A percentile compares a stretch with the other conserved stretches of the same genome.
phyloP scores from a whole-genome alignment of 1,140 invertebrate genomes.

The Brachionus rubens region DNA sequence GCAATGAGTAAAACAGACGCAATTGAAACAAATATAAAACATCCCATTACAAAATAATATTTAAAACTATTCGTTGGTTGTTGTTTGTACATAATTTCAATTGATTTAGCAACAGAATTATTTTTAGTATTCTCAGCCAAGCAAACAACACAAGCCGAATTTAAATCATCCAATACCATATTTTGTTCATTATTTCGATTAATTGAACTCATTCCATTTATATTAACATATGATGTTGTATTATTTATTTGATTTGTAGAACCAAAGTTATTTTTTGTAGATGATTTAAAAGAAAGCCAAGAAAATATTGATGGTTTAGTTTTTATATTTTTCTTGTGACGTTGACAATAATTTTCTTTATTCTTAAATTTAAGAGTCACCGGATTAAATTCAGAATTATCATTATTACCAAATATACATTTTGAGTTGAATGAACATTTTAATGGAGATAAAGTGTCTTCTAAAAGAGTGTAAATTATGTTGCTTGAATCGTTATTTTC shows the following conservation, averaged over 20 bases:
- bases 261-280: neutral
- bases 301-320: neutral
- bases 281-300: neutral
- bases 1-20: neutral
- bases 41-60: constrained; percentile 3
- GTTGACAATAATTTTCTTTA: constrained; percentile 1
- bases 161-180: constrained; percentile 13
- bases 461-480: constrained; percentile 17
- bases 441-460: constrained; percentile 24
- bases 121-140: constrained; percentile 15
- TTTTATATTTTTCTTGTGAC: neutral
- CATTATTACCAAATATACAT: neutral
- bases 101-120: neutral
- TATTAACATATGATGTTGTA: neutral
- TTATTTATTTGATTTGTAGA: constrained; percentile 2
- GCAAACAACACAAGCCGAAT: constrained; percentile 18
- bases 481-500: neutral
- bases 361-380: constrained; percentile 32
- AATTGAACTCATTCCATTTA: neutral
- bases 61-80: neutral
- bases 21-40: constrained; percentile 16
- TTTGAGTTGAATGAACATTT: constrained; percentile 32
- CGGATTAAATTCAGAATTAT: constrained; percentile 31
- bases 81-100: neutral
- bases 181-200: neutral